Evolutionary conservation across 53 echinoderm and acorn worm genomes (phyloP).

Genomic region (Echinarachnius parma): DNA sequence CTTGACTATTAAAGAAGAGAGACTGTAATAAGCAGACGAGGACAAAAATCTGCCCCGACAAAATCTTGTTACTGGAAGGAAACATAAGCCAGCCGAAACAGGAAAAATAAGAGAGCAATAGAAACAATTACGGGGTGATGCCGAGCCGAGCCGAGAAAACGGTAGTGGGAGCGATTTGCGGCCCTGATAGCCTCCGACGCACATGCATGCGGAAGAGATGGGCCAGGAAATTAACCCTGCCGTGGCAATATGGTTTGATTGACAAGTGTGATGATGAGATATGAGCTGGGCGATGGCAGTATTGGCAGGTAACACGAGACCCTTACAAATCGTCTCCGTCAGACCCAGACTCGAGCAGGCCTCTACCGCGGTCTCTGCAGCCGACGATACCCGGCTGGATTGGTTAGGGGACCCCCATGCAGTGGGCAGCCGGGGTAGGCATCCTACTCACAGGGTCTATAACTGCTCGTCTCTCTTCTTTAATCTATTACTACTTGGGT

Average conservation of each 20-base stretch:
- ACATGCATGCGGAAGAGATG: slow-evolving; percentile 29
- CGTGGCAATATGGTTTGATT: slow-evolving; percentile 46
- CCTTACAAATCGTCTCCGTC: not conserved
- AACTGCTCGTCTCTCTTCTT: too few relatives aligned
- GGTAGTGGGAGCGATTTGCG: slow-evolving; percentile 12
- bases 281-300: slow-evolving; percentile 9
- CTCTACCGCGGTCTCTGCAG: too few relatives aligned
- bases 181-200: slow-evolving; percentile 10
- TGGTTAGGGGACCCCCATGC: too few relatives aligned
- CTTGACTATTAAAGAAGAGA: not conserved
- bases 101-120: slow-evolving; percentile 22
- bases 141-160: not conserved
- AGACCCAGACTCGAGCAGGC: too few relatives aligned
- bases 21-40: slow-evolving; percentile 23
- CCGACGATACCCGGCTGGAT: too few relatives aligned
- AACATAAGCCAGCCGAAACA: slow-evolving; percentile 19
- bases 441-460: too few relatives aligned
- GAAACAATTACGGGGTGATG: slow-evolving; percentile 24
- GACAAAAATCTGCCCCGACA: not conserved
- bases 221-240: slow-evolving; percentile 39
- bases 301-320: slow-evolving; percentile 19
- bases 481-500: too few relatives aligned
- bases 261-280: slow-evolving; percentile 24
- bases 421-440: too few relatives aligned
- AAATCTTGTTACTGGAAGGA: slow-evolving; percentile 31